phyloP scores from a whole-genome alignment of 2,113 vertebrate species.

The Rhagologus leucostigma region DNA sequence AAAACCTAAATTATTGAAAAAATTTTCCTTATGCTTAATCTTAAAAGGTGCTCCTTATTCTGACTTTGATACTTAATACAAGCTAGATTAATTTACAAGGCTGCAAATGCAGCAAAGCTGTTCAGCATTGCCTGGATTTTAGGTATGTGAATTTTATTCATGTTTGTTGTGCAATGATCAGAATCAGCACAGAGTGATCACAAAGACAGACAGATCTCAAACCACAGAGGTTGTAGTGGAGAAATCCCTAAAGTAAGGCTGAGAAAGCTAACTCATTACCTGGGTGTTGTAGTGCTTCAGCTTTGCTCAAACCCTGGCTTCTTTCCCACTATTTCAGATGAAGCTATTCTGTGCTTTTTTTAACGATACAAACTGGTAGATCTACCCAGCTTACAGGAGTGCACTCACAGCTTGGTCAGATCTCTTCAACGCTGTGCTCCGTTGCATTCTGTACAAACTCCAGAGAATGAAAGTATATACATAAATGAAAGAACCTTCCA shows the following conservation, averaged over 20 bases:
- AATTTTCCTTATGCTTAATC: not conserved
- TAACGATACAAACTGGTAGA: not conserved
- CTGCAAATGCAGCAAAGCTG: not conserved
- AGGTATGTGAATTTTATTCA: not conserved
- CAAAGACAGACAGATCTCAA: not conserved
- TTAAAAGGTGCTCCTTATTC: not conserved
- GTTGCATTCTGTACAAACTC: not conserved
- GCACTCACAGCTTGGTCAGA: not conserved
- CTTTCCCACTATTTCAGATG: accelerated
- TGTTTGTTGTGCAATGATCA: not conserved
- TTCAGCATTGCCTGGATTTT: not conserved
- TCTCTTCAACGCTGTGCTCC: not conserved
- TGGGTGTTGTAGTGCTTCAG: not conserved
- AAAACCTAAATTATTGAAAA: not conserved
- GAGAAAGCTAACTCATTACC: not conserved
- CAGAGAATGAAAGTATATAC: not conserved
- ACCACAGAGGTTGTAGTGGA: not conserved
- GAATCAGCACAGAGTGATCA: not conserved
- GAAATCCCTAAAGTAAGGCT: not conserved
- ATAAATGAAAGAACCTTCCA: not conserved
- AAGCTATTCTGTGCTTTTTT: not conserved
- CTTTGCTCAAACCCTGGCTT: not conserved
- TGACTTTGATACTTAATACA: not conserved
- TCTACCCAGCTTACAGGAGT: not conserved
- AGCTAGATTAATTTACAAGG: not conserved